Percentiles rank a stretch among this genome's conserved stretches.
Conservation (phyloP, 2,113 vertebrate species). For the Siniperca knerii region DNA sequence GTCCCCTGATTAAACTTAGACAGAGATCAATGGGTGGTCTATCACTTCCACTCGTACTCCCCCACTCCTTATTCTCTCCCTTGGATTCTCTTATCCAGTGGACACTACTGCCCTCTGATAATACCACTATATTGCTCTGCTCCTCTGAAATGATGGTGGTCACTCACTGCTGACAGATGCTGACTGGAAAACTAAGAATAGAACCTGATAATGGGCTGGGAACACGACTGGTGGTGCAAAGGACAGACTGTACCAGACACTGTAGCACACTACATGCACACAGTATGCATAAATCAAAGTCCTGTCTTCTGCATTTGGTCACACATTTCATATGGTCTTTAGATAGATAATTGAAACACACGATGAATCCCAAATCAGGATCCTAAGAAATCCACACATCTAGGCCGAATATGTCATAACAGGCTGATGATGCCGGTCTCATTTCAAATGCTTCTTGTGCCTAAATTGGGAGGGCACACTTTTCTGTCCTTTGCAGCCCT, state of each 20-base stretch:
- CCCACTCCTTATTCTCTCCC: conserved; percentile 15
- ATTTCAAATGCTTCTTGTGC: background rate
- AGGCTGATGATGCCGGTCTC: background rate
- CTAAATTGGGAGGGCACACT: background rate
- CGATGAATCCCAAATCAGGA: background rate
- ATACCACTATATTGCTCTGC: conserved; percentile 37
- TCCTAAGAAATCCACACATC: background rate
- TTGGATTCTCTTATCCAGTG: conserved; percentile 37
- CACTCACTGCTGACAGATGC: conserved; percentile 74
- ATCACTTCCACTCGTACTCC: conserved; percentile 46
- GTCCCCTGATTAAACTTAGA: conserved; percentile 71
- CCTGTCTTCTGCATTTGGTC: conserved; percentile 14
- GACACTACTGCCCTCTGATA: conserved; percentile 54
- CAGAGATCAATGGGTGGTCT: conserved; percentile 76
- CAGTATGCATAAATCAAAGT: conserved; percentile 29
- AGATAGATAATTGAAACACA: conserved; percentile 18
- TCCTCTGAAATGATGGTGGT: conserved; percentile 69
- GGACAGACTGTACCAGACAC: conserved; percentile 41
- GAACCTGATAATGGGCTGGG: conserved; percentile 69
- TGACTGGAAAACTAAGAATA: conserved; percentile 73
- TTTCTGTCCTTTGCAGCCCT: background rate
- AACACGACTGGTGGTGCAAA: conserved; percentile 50
- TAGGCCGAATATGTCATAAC: background rate
- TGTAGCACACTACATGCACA: background rate
- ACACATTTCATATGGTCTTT: conserved; percentile 25